Evolutionary conservation across 2,888 invertebrate genomes (phyloP), one percentile per base, ranked within the genome.

Genomic region (Agrochola litura): DNA sequence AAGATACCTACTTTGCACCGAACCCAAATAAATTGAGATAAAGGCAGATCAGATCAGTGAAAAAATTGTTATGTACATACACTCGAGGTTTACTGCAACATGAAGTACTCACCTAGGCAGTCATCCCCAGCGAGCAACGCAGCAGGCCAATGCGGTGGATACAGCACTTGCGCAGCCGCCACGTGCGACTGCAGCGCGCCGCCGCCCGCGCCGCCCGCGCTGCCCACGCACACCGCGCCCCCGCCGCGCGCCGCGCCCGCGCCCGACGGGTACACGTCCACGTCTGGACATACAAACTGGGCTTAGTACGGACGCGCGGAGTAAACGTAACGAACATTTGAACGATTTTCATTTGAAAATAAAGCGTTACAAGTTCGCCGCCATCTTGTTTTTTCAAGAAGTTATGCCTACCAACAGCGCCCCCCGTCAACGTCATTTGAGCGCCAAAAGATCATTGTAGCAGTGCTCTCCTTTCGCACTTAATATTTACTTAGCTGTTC

Each of bases 101-200:
- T 65, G 10, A 19, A 58, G 12, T 22, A 86, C 89, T 88, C n/a
- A 95, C 95, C 91, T 56, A 94, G 87, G 9, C 91, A 88, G 58
- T 93, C 93, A 75, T 95, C 95, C 3, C 94, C 94, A 46, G 92
- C 87, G 30, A 95, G 81, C 72, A 94, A 75, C 19, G 91, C 91
- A 77, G 93, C 88, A 75, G 95, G 95, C 95, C 95, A 95, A 88
- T 92, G 94, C 86, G 95, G 94, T 69, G 91, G 84, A 91, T 91
- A 93, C 67, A 76, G 22, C 10, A 90, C 90, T 66, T 83, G 86
- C 56, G 87, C 82, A 82, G 91, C 88, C 52, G 93, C 89, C 52
- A 89, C 77, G 83, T 87, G 89, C 56, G 91, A 76, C 81, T 89
- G 90, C 66, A 90, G 85, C 69, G 89, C 83, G 85, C 83, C 71